These are phyloP conservation scores for Thecocarcelia acutangulata DNA, from an alignment of 2,888 invertebrate species.

Conservation along the genomic window DNA sequence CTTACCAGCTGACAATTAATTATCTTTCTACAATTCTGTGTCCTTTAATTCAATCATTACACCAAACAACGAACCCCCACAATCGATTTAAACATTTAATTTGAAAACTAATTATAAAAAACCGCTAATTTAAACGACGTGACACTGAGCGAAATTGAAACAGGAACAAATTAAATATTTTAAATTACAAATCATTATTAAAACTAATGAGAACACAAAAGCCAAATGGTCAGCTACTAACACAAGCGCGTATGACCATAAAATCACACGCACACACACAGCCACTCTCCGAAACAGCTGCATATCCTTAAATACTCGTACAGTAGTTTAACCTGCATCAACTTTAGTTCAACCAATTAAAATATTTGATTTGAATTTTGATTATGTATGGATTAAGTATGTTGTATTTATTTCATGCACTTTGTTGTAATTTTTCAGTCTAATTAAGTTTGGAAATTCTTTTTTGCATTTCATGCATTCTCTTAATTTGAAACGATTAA, in stretches of 20 bases:
- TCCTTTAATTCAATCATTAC: conserved; percentile 17
- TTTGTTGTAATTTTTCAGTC: conserved; percentile 15
- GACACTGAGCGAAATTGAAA: conserved; percentile 31
- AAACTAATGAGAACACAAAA: conserved; percentile 25
- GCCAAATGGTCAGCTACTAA: conserved; percentile 2
- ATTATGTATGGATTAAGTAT: conserved; percentile 9
- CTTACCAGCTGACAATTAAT: background rate
- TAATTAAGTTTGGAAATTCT: conserved; percentile 23
- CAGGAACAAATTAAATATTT: conserved; percentile 44
- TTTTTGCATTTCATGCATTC: background rate
- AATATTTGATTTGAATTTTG: conserved; percentile 41
- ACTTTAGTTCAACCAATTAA: conserved; percentile 45
- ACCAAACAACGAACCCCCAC: conserved; percentile 24
- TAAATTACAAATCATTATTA: conserved; percentile 39
- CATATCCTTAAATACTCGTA: background rate
- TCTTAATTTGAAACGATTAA: background rate
- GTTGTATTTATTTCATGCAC: conserved; percentile 7
- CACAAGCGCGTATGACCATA: background rate
- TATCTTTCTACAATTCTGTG: background rate
- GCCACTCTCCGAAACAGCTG: background rate
- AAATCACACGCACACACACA: background rate
- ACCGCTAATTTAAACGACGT: conserved; percentile 57
- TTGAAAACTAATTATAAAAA: conserved; percentile 57
- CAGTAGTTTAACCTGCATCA: background rate
- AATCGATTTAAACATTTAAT: conserved; percentile 47